Evolutionary conservation across 1,140 invertebrate species (phyloP).

Genomic region (Drosophila oshimai): DNA sequence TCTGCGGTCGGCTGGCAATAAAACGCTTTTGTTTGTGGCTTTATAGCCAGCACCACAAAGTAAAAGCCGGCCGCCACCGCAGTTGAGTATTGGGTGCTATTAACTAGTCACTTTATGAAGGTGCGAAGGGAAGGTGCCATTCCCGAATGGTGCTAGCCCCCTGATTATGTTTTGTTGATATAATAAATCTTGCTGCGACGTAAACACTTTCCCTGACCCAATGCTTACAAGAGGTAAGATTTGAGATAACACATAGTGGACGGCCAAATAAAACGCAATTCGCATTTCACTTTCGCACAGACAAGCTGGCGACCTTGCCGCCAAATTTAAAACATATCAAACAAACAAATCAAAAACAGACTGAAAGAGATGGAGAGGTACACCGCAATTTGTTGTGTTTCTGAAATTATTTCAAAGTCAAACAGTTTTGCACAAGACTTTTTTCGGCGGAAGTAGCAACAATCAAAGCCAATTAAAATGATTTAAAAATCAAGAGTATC

Average conservation of each 20-base stretch:
- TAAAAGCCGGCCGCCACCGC: constrained; percentile 22
- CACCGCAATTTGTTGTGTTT: constrained; percentile 28
- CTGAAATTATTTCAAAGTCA: constrained; percentile 37
- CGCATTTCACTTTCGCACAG: constrained; percentile 52
- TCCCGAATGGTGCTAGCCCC: neutral
- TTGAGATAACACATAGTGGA: neutral
- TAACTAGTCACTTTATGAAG: constrained; percentile 52
- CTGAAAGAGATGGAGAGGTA: constrained; percentile 17
- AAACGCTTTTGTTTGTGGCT: constrained; percentile 66
- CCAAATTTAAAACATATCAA: constrained; percentile 67
- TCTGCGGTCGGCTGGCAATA: constrained; percentile 60
- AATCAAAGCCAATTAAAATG: constrained; percentile 48
- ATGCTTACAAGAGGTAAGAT: neutral
- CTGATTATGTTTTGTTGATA: constrained; percentile 38
- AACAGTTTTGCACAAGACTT: constrained; percentile 34
- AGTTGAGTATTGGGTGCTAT: constrained; percentile 35
- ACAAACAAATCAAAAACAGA: constrained; percentile 69
- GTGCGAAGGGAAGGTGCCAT: neutral
- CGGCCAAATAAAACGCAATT: constrained; percentile 15
- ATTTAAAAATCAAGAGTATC: constrained; percentile 36
- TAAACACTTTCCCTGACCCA: constrained; percentile 12
- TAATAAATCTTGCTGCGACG: constrained; percentile 26
- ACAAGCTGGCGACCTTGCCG: constrained; percentile 47
- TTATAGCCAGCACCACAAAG: constrained; percentile 37
- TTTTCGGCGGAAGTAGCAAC: constrained; percentile 31